A percentile compares a stretch with the other conserved stretches of the same genome.
These are phyloP conservation scores for Oxygymnocypris stewartii DNA, from an alignment of 2,113 vertebrate species.

Conservation along the genomic window DNA sequence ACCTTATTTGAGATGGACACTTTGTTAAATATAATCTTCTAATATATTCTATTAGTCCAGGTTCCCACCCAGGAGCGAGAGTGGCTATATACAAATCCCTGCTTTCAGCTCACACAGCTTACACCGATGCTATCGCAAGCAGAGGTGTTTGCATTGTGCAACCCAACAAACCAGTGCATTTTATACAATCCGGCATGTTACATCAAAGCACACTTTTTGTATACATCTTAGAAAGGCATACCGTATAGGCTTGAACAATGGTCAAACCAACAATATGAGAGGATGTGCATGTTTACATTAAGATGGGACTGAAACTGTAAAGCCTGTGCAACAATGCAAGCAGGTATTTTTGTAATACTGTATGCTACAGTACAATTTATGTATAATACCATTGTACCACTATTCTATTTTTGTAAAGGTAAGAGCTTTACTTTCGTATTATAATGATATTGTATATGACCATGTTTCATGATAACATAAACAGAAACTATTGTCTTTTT, in stretches of 20 bases:
- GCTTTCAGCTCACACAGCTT: constrained; percentile 17
- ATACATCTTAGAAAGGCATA: constrained; percentile 42
- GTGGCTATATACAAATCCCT: background rate
- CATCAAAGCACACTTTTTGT: constrained; percentile 22
- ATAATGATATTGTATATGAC: background rate
- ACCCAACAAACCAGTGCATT: constrained; percentile 35
- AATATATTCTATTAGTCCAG: constrained; percentile 81
- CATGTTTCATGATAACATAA: constrained; percentile 7
- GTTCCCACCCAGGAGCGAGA: constrained; percentile 60
- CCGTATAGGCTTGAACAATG: constrained; percentile 46
- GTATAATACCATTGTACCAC: background rate
- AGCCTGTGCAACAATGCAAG: background rate
- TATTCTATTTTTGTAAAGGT: background rate
- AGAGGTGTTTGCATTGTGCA: constrained; percentile 43
- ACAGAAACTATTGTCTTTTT: constrained; percentile 9
- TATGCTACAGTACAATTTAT: background rate
- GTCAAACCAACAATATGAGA: constrained; percentile 43
- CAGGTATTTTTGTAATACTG: background rate
- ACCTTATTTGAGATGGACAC: constrained; percentile 63
- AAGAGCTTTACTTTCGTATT: background rate
- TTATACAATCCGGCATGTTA: constrained; percentile 42
- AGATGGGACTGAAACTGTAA: constrained; percentile 23
- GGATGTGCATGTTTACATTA: constrained; percentile 45
- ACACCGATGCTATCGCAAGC: constrained; percentile 32
- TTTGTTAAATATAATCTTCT: constrained; percentile 61